phyloP scores from a whole-genome alignment of 2,888 invertebrate species.

The Orthosia gracilis region DNA sequence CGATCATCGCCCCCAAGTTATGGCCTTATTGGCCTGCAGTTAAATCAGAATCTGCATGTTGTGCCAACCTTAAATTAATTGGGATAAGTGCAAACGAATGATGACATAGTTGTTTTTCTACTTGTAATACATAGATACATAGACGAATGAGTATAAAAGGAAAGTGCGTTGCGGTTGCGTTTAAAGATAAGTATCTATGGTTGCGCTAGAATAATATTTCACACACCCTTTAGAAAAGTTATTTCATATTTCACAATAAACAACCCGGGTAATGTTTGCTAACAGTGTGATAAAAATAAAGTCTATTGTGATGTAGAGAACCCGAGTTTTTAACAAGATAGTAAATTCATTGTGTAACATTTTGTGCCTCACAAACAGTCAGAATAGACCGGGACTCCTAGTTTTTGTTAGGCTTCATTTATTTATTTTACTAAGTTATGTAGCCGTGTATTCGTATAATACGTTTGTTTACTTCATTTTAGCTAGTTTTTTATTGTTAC shows the following conservation, averaged over 20 bases:
- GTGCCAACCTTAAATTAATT: background rate
- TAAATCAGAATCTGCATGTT: too few species aligned
- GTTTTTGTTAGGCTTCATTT: conserved; percentile 37
- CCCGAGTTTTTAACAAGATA: conserved; percentile 53
- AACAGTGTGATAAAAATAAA: conserved; percentile 50
- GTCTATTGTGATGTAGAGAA: conserved; percentile 43
- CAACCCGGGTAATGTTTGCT: conserved; percentile 44
- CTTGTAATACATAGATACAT: background rate
- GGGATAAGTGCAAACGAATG: too few species aligned
- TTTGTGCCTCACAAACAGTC: conserved; percentile 34
- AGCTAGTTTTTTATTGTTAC: background rate
- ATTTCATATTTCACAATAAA: conserved; percentile 31
- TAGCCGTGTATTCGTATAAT: conserved; percentile 17
- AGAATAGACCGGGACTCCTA: conserved; percentile 14
- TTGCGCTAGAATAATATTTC: conserved; percentile 3
- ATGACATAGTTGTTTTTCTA: background rate
- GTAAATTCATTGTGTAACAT: conserved; percentile 55
- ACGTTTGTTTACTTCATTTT: conserved; percentile 8
- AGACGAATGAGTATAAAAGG: too few species aligned
- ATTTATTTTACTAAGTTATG: conserved; percentile 24
- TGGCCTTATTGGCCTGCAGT: too few species aligned
- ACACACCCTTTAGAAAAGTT: conserved; percentile 25
- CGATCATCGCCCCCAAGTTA: too few species aligned
- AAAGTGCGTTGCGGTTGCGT: background rate
- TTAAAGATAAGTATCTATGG: background rate